phyloP scores from a whole-genome alignment of 1,140 invertebrate species.

The Macrocentrus cingulum region DNA sequence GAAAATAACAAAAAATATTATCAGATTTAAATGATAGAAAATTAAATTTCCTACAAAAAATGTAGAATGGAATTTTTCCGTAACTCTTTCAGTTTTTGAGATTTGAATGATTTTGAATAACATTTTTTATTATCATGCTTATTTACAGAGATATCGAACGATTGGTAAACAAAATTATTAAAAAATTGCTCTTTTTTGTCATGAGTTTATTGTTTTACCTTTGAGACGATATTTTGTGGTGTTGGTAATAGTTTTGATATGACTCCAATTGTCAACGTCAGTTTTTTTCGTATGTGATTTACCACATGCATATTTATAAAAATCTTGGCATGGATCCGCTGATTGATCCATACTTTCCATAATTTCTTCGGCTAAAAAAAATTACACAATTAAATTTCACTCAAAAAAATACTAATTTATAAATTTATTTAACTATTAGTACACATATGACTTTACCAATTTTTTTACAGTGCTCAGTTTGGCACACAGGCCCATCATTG shows the following conservation, averaged over 20 bases:
- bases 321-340: not conserved
- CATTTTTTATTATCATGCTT: no score
- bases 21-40: no score
- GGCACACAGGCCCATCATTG: not conserved
- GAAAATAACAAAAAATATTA: no score
- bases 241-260: not conserved
- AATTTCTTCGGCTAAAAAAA: not conserved
- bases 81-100: no score
- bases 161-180: no score
- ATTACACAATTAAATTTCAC: not conserved
- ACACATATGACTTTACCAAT: not conserved
- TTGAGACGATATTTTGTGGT: not conserved
- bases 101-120: no score
- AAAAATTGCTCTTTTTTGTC: no score
- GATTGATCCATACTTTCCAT: not conserved
- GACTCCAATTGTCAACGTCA: not conserved
- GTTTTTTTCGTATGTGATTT: not conserved
- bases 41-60: no score
- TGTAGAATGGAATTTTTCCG: no score
- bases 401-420: no score
- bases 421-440: not conserved
- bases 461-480: slow-evolving; percentile 1
- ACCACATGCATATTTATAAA: slow-evolving; percentile 8
- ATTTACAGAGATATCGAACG: no score
- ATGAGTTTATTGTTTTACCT: slow-evolving; percentile 3